These are phyloP conservation scores for Temnopleurus reevesii DNA, from an alignment of 53 echinoderm and acorn worm species.

Conservation along the genomic window DNA sequence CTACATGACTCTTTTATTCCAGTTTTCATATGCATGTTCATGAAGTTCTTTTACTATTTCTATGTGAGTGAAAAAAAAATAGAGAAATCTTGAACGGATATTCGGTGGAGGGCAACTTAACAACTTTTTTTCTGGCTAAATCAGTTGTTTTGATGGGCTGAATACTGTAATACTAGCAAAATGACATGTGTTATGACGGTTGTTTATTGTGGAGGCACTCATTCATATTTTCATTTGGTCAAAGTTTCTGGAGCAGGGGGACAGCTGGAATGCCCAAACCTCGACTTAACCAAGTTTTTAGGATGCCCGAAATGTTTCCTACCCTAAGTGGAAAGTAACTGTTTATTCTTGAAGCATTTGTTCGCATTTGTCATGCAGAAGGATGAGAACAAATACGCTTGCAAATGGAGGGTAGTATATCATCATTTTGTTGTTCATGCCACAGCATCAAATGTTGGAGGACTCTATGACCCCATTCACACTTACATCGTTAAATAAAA, in stretches of 20 bases:
- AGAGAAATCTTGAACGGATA: too few relatives aligned
- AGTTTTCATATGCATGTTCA: too few relatives aligned
- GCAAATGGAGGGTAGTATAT: background rate
- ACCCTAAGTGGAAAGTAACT: slow-evolving; percentile 11
- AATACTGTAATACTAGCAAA: background rate
- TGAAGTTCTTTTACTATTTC: too few relatives aligned
- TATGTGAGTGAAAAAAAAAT: too few relatives aligned
- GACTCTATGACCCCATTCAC: too few relatives aligned
- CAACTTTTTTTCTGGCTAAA: too few relatives aligned
- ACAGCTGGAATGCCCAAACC: slow-evolving; percentile 22
- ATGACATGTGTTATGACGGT: slow-evolving; percentile 26
- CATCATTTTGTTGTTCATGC: background rate
- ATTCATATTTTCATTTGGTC: slow-evolving; percentile 1
- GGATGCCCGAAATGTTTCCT: background rate
- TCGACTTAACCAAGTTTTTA: slow-evolving; percentile 22
- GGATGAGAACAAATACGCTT: background rate
- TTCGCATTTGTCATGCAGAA: background rate
- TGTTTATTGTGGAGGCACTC: slow-evolving; percentile 28
- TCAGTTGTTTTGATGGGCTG: background rate
- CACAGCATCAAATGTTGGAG: too few relatives aligned
- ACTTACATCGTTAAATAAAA: too few relatives aligned
- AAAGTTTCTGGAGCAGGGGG: slow-evolving; percentile 16
- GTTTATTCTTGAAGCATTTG: slow-evolving; percentile 15
- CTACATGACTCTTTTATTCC: too few relatives aligned
- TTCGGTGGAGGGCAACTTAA: too few relatives aligned